Percentiles rank a stretch among this genome's conserved stretches.
Evolutionary conservation across 1,140 invertebrate genomes (phyloP).

Genomic region (Muscidifurax raptorellus): DNA sequence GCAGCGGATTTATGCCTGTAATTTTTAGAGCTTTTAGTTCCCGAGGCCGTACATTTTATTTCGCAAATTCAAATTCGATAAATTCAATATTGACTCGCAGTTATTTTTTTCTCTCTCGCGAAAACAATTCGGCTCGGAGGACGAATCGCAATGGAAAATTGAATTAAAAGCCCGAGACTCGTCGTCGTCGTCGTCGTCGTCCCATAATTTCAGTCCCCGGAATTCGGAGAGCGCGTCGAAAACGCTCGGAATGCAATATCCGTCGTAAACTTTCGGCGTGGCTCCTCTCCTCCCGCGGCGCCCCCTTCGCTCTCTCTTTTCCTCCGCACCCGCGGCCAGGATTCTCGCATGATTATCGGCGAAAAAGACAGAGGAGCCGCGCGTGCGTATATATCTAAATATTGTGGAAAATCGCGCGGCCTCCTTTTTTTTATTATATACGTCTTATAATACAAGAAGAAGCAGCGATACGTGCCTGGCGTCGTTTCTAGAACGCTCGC

Average conservation of each 20-base stretch:
- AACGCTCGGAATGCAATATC: slow-evolving; percentile 51
- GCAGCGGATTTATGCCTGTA: background rate
- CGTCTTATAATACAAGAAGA: background rate
- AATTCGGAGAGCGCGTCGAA: background rate
- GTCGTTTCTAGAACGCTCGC: background rate
- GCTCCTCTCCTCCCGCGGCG: background rate
- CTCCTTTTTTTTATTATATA: background rate
- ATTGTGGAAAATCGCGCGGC: background rate
- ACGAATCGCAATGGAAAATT: background rate
- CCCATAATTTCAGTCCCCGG: background rate
- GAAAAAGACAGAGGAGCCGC: background rate
- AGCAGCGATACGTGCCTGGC: slow-evolving; percentile 5
- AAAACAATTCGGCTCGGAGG: background rate
- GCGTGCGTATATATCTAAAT: background rate
- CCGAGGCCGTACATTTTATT: background rate
- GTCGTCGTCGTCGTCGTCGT: background rate
- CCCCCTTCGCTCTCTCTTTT: slow-evolving; percentile 1
- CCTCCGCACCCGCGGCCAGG: too few species aligned
- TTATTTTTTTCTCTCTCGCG: too few species aligned
- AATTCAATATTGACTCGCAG: too few species aligned
- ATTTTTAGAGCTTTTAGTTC: background rate
- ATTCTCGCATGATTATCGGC: slow-evolving; percentile 23
- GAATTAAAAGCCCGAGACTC: slow-evolving; percentile 5
- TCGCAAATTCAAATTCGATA: background rate
- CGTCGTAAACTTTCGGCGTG: slow-evolving; percentile 44